Conservation (phyloP, 2,113 vertebrate genomes). For the Urocynchramus pylzowi region DNA sequence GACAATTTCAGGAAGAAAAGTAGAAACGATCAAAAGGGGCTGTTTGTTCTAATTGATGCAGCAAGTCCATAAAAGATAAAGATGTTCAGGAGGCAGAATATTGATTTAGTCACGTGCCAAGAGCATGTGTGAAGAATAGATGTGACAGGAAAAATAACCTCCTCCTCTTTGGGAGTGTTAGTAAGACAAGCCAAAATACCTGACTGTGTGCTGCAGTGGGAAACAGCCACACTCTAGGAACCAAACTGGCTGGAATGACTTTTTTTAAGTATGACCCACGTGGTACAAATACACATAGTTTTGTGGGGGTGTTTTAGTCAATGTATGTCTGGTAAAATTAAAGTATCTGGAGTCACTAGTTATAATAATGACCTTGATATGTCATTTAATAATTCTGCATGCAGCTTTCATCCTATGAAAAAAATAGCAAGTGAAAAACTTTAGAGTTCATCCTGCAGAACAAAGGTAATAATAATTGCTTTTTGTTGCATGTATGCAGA, state of each 20-base stretch:
- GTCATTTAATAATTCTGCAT: background rate
- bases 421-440: background rate
- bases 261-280: background rate
- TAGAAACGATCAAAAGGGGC: background rate
- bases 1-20: slow-evolving; percentile 2
- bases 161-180: background rate
- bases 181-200: background rate
- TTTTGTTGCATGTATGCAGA: background rate
- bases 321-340: background rate
- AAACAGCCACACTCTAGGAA: background rate
- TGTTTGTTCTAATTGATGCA: background rate
- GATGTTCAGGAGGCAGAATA: slow-evolving; percentile 20
- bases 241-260: background rate
- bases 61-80: background rate
- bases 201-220: background rate
- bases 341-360: background rate
- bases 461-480: background rate
- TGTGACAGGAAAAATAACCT: slow-evolving; percentile 15
- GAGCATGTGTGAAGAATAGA: background rate
- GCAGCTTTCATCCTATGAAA: background rate
- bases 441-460: background rate
- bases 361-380: background rate
- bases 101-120: background rate
- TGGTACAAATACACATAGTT: background rate
- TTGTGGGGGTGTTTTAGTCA: background rate